phyloP scores from a whole-genome alignment of 2,888 invertebrate species.

The Hedychridium roseum region DNA sequence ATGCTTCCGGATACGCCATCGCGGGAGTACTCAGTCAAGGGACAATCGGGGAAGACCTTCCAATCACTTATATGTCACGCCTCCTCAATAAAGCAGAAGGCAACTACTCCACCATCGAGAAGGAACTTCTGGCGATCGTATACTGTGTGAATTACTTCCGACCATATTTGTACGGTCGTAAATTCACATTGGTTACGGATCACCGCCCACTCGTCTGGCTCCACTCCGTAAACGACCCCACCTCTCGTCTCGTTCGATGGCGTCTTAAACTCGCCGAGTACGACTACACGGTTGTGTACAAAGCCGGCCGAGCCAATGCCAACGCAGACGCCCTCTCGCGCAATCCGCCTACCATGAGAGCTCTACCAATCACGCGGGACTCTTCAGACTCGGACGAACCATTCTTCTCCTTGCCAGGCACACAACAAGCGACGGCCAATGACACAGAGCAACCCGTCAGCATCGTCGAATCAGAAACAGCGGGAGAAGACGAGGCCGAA shows the following conservation, averaged over 20 bases:
- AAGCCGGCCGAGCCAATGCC: too few species aligned
- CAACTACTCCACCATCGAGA: not conserved
- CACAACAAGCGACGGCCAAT: too few species aligned
- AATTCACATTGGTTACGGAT: not conserved
- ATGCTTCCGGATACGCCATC: not conserved
- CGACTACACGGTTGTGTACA: not conserved
- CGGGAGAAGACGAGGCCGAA: too few species aligned
- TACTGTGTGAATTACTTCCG: not conserved
- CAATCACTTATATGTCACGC: slow-evolving; percentile 1
- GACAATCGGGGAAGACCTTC: not conserved
- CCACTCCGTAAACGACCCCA: not conserved
- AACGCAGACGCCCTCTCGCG: too few species aligned
- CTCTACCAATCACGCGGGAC: too few species aligned
- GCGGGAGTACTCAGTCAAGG: slow-evolving; percentile 8
- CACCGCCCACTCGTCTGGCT: too few species aligned
- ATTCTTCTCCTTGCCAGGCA: too few species aligned
- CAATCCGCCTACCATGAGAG: too few species aligned
- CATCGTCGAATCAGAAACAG: too few species aligned
- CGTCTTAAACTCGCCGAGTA: not conserved
- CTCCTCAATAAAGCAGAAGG: not conserved
- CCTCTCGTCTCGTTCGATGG: not conserved
- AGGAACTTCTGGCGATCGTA: not conserved
- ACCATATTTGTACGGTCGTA: not conserved
- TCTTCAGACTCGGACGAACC: too few species aligned
- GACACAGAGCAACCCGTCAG: too few species aligned